Evolutionary conservation across 2,113 vertebrate genomes (phyloP), one percentile per base, ranked within the genome.

Genomic region (Actenoides hombroni): DNA sequence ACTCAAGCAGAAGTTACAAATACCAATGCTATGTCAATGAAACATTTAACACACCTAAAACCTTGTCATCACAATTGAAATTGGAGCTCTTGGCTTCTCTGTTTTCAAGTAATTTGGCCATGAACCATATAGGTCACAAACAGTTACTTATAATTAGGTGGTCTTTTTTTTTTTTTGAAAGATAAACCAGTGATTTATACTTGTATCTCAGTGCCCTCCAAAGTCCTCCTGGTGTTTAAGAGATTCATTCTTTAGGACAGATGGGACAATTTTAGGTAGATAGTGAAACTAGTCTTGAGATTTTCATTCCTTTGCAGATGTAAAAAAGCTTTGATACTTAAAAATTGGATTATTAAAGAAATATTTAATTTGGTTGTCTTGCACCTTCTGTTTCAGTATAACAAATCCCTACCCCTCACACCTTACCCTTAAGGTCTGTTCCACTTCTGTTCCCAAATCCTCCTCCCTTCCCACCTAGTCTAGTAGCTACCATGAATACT

Each of bases 331-430:
- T 29, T 54, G 13, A 69, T 93, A 21, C 53, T 83, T 90, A n/a
- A 84, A 91, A 87, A 64, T n/a, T 13, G 18, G 16, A 28, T 90
- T 39, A 65, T 16, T 68, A 14, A 54, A 37, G 8, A 83, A 11
- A 51, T 39, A 18, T 26, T 20, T 39, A 21, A 42, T 18, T n/a
- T 18, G 28, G 21, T 92, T 78, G 10, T 92, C 51, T 86, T 86
- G n/a, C 16, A 74, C 56, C 26, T 95, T 90, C 26, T 70, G 6
- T 92, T 96, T 94, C 81, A 83, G 65, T 90, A 7, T 65, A 53
- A 56, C 6, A 82, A 39, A 57, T 70, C 57, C 63, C 65, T 79
- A 33, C 20, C 75, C 67, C 37, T 90, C 61, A 75, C 35, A 82
- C 15, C 44, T 56, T 92, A 15, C 35, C 69, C 26, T 42, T 64